Conservation (phyloP, 2,113 vertebrate genomes). For the Microtus montanus region DNA sequence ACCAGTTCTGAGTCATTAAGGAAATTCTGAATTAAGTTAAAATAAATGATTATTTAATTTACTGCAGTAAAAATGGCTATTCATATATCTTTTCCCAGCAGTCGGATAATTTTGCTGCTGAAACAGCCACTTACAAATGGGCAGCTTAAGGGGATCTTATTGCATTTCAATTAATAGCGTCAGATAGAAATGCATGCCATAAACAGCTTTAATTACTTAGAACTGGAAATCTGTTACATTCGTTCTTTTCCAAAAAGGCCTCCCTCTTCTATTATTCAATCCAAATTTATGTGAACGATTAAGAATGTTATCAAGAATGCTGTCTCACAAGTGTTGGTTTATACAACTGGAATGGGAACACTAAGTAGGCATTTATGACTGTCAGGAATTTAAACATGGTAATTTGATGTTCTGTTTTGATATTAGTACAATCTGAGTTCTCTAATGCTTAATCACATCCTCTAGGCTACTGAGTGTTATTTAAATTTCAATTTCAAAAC, state of each 20-base stretch:
- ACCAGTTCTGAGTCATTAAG: neutral
- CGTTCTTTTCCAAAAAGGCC: neutral
- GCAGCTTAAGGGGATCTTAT: conserved; percentile 8
- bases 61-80: conserved; percentile 30
- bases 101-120: neutral
- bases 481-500: conserved; percentile 20
- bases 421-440: neutral
- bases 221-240: conserved; percentile 24
- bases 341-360: conserved; percentile 33
- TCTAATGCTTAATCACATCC: neutral
- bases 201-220: conserved; percentile 1
- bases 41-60: conserved; percentile 46
- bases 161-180: neutral
- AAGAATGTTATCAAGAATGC: neutral
- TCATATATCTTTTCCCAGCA: neutral
- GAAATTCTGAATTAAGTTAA: conserved; percentile 25
- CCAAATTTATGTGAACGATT: neutral
- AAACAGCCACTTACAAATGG: neutral
- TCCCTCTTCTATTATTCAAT: neutral
- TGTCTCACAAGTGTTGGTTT: neutral
- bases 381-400: conserved; percentile 3
- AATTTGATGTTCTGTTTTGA: neutral
- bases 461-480: neutral
- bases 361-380: neutral
- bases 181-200: neutral